phyloP scores from a whole-genome alignment of 2,113 vertebrate species.

The Cryptotis parvus region DNA sequence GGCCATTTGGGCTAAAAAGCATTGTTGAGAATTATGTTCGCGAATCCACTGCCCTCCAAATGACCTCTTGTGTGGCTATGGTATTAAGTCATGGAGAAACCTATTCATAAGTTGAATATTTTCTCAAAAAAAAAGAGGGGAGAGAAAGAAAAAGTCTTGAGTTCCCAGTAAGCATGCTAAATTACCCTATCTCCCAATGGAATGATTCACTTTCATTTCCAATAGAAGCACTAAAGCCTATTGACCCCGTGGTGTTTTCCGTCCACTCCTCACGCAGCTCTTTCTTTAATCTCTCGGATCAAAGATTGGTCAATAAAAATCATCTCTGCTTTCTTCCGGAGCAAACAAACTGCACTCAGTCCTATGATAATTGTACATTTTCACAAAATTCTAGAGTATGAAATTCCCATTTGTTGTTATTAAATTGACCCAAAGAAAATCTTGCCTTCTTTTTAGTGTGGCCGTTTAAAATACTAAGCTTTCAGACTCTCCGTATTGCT shows the following conservation, averaged over 20 bases:
- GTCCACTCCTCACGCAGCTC: slow-evolving; percentile 88
- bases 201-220: slow-evolving; percentile 91
- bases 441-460: slow-evolving; percentile 54
- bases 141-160: slow-evolving; percentile 75
- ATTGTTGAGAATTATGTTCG: slow-evolving; percentile 85
- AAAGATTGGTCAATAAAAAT: slow-evolving; percentile 94
- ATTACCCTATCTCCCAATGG: slow-evolving; percentile 86
- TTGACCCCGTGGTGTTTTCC: slow-evolving; percentile 89
- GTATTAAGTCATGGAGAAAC: slow-evolving; percentile 87
- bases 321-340: slow-evolving; percentile 89
- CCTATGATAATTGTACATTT: slow-evolving; percentile 88
- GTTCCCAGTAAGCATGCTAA: slow-evolving; percentile 87
- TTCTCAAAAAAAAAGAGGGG: slow-evolving; percentile 56
- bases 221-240: slow-evolving; percentile 88
- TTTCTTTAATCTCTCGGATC: slow-evolving; percentile 93
- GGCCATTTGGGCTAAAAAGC: slow-evolving; percentile 88
- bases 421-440: slow-evolving; percentile 73
- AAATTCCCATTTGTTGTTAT: slow-evolving; percentile 59
- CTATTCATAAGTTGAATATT: slow-evolving; percentile 83
- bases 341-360: slow-evolving; percentile 88
- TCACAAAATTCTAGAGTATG: slow-evolving; percentile 81
- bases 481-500: slow-evolving; percentile 48
- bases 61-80: slow-evolving; percentile 85
- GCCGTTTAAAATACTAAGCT: slow-evolving; percentile 56
- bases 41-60: slow-evolving; percentile 88